A percentile compares a stretch with the other conserved stretches of the same genome.
These are phyloP conservation scores for Oreochromis mossambicus DNA, from an alignment of 2,797 vertebrate genomes.

Conservation along the genomic window DNA sequence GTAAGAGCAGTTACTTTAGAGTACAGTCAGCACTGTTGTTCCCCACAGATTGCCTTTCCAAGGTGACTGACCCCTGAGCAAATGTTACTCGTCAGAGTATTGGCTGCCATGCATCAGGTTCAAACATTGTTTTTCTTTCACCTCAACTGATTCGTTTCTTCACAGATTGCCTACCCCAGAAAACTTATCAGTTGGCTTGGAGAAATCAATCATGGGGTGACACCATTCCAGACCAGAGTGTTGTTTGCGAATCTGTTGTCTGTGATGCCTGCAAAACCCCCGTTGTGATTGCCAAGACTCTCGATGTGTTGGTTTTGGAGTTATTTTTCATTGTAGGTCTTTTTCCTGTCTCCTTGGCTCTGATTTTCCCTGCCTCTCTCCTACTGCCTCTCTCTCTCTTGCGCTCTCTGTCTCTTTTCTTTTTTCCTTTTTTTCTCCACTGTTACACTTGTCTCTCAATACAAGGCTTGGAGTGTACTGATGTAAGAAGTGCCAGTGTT, in stretches of 20 bases:
- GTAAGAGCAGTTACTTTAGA: conserved; percentile 38
- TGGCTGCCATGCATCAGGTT: conserved; percentile 61
- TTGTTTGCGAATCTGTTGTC: conserved; percentile 74
- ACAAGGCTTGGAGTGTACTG: conserved; percentile 46
- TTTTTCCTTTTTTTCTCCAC: neutral
- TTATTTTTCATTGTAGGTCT: conserved; percentile 69
- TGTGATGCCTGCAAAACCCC: conserved; percentile 60
- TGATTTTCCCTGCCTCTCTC: conserved; percentile 1
- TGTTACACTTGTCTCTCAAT: conserved; percentile 40
- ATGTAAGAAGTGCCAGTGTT: conserved; percentile 41
- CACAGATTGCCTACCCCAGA: conserved; percentile 67
- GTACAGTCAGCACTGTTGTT: conserved; percentile 53
- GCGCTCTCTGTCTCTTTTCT: neutral
- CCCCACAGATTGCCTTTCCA: conserved; percentile 60
- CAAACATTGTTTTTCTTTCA: conserved; percentile 61
- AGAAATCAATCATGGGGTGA: conserved; percentile 73
- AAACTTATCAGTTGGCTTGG: conserved; percentile 70
- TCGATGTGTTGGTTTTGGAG: conserved; percentile 64
- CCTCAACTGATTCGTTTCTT: conserved; percentile 58
- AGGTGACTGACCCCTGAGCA: conserved; percentile 66
- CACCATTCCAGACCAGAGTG: conserved; percentile 65
- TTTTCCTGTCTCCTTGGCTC: conserved; percentile 29
- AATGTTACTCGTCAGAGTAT: conserved; percentile 64
- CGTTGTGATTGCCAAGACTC: conserved; percentile 67
- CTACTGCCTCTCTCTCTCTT: neutral